Evolutionary conservation across 2,797 vertebrate species (phyloP), one percentile per base, ranked within the genome.

Genomic region (Pogoniulus pusillus): DNA sequence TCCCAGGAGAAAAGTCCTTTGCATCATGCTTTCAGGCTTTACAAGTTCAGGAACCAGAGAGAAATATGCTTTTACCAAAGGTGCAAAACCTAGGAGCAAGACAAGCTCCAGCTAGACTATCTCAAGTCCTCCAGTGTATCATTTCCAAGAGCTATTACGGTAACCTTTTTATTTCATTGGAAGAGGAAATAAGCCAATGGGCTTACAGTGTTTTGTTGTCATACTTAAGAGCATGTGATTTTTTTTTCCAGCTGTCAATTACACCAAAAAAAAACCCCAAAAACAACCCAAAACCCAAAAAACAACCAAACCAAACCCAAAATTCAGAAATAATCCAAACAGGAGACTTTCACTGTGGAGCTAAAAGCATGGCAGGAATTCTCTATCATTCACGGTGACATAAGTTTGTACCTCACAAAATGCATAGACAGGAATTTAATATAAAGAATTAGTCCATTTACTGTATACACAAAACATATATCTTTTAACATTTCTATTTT

Each of bases 381-480:
- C 95, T 97, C 96, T 97, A 97, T 98, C 96, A 97, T 96, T 98
- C 96, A 98, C 96, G 96, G 95, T 97, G 97, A 98, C 96, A 97
- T 97, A 98, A 97, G 95, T 97, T 97, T 98, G 96, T 97, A 98
- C 97, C 97, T 98, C 97, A 98, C 97, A 98, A 97, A 98, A 98
- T 98, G 98, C 98, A 98, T 98, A 98, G 98, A 98, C 98, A 98
- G 97, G 95, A 98, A 98, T 98, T 97, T 97, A 97, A 98, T 98
- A 98, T 97, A 98, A 98, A 98, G 97, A 97, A 98, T 97, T 97
- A 98, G 97, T 97, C 97, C 96, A 96, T 98, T 97, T 98, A 97
- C 96, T 91, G 89, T 96, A 97, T 97, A 98, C 97, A 98, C 96
- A 98, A 98, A 98, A 97, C 96, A 97, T 97, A 97, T 96, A 96